phyloP scores from a whole-genome alignment of 2,888 invertebrate species.

The Argyresthia goedartella region DNA sequence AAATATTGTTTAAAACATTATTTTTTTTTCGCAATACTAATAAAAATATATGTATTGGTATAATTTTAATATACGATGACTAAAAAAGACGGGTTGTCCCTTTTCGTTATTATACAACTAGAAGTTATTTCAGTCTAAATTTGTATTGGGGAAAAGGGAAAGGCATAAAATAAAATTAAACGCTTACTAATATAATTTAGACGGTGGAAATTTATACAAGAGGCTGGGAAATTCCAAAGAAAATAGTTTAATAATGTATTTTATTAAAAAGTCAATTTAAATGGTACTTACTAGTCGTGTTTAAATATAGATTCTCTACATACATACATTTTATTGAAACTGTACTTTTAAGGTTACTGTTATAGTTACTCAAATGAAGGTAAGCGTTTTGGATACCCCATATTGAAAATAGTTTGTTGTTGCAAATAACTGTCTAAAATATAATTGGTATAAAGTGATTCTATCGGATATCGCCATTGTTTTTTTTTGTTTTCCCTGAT shows the following conservation, averaged over 20 bases:
- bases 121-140: background rate
- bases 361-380: constrained; percentile 37
- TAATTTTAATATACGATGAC: background rate
- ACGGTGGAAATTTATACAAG: background rate
- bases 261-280: constrained; percentile 17
- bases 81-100: no score
- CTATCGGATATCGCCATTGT: constrained; percentile 40
- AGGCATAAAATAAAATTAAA: constrained; percentile 3
- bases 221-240: constrained; percentile 34
- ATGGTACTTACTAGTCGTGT: constrained; percentile 8
- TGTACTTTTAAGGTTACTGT: constrained; percentile 29
- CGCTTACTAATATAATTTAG: background rate
- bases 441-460: constrained; percentile 34
- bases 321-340: constrained; percentile 46
- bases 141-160: constrained; percentile 29
- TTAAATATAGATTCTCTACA: constrained; percentile 41
- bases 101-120: background rate
- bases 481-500: constrained; percentile 17
- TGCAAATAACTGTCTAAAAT: constrained; percentile 45
- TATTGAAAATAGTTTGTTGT: constrained; percentile 46
- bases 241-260: constrained; percentile 26
- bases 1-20: background rate
- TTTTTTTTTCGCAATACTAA: background rate
- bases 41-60: background rate
- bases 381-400: constrained; percentile 40